phyloP scores from a whole-genome alignment of 1,140 invertebrate genomes.

The Pentalonia nigronervosa region DNA sequence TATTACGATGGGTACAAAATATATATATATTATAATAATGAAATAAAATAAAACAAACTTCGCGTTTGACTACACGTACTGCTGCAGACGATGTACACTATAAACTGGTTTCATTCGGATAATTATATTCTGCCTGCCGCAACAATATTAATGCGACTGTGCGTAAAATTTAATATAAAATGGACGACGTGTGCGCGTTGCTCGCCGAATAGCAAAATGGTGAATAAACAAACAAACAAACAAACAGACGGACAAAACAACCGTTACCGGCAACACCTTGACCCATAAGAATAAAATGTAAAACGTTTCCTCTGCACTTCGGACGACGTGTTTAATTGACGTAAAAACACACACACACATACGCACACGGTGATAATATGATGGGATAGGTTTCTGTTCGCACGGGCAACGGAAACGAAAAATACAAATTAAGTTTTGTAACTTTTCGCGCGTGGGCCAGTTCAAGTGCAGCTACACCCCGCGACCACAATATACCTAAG shows the following conservation, averaged over 20 bases:
- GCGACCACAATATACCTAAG: not conserved
- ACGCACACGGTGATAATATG: not conserved
- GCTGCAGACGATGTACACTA: not conserved
- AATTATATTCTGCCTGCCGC: not conserved
- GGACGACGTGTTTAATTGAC: not conserved
- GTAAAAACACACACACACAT: not conserved
- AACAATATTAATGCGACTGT: not conserved
- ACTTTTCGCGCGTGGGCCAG: not conserved
- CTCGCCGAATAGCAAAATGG: not conserved
- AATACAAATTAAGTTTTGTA: not conserved
- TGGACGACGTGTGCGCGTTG: not conserved
- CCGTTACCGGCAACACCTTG: constrained; percentile 24
- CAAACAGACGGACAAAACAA: not conserved
- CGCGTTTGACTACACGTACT: not conserved
- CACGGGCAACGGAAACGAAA: constrained; percentile 13
- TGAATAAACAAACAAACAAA: not conserved
- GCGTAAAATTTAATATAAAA: not conserved
- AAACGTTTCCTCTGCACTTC: not conserved
- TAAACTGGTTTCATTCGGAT: not conserved
- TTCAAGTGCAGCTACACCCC: not conserved
- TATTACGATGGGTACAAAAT: not conserved
- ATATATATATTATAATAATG: not conserved
- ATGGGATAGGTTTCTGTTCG: not conserved
- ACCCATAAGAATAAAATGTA: not conserved
- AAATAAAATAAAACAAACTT: not conserved